These are phyloP conservation scores for Caenorhabditis japonica DNA, from an alignment of 2,888 invertebrate genomes.

Conservation along the genomic window DNA sequence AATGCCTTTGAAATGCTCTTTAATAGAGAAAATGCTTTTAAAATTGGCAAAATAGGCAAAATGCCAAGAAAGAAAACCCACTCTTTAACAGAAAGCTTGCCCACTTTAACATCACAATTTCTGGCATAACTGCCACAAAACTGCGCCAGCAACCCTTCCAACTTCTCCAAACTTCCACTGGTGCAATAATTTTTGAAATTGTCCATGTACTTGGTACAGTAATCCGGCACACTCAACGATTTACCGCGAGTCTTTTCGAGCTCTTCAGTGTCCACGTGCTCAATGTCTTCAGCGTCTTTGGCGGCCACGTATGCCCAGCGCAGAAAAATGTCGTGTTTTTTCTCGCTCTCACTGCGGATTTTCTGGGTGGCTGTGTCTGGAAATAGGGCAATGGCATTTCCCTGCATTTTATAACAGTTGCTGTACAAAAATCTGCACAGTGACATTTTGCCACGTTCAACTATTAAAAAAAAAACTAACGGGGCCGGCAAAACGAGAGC, in stretches of 20 bases:
- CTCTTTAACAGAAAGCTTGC: too few relatives aligned
- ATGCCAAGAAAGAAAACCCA: too few relatives aligned
- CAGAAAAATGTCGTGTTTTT: conserved; percentile 33
- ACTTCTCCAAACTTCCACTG: conserved; percentile 19
- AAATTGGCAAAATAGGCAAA: too few relatives aligned
- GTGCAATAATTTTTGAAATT: conserved; percentile 55
- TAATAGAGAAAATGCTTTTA: too few relatives aligned
- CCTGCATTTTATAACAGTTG: too few relatives aligned
- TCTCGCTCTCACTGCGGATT: conserved; percentile 20
- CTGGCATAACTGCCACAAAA: conserved; percentile 53
- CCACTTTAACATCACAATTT: conserved; percentile 31
- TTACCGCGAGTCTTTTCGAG: conserved; percentile 21
- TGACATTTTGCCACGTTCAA: background rate
- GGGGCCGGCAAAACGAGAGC: conserved; percentile 31
- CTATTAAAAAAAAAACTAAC: conserved; percentile 20
- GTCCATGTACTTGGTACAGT: conserved; percentile 51
- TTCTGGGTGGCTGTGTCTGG: conserved; percentile 8
- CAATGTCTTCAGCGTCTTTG: conserved; percentile 39
- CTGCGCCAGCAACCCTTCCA: conserved; percentile 54
- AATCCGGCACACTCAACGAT: conserved; percentile 37
- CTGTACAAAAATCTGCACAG: background rate
- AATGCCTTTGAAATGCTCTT: too few relatives aligned
- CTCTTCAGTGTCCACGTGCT: conserved; percentile 44
- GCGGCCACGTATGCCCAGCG: conserved; percentile 40
- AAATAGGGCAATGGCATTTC: background rate